Evolutionary conservation across 2,113 vertebrate species (phyloP), one percentile per base, ranked within the genome.

Genomic region (Erpornis zantholeuca): DNA sequence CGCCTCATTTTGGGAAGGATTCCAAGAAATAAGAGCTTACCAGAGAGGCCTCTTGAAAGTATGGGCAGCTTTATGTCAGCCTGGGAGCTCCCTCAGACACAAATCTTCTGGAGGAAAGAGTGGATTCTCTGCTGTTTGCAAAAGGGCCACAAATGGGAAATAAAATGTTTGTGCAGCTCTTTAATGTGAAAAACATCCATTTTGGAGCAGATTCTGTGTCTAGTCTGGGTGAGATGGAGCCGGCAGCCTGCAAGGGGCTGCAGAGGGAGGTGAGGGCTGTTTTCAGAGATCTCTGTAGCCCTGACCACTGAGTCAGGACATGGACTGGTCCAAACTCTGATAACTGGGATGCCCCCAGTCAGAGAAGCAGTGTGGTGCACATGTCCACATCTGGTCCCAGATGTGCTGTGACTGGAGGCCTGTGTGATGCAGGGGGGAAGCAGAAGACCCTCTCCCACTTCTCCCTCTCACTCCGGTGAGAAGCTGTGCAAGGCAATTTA

Each of bases 1-100:
- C 88, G 94, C 88, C 76, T 95, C 56, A 1, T 92, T 94, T 96
- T 93, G 94, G 95, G 94, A 96, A 96, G 82, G 80, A 83, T 83
- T 96, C 95, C 94, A 96, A 97, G 96, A 97, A 96, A 95, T 90
- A 95, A 96, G 93, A 94, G 94, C 92, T 93, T 96, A 90, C 92
- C 86, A 87, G 90, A 94, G 96, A 96, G 96, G 96, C 96, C 92
- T 96, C 96, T 96, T 94, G 96, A 88, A 96, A 96, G 92, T 77
- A 92, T 77, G 85, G 94, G 93, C 93, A 97, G 94, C 94, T 96
- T 96, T 96, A 95, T 96, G 95, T 96, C 80, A 94, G 96, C 85
- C 90, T 94, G 95, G 94, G 94, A 96, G 90, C 92, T 96, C 96
- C 94, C 94, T 78, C 10, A 64, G 90, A 92, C 95, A 96, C 95